Base-by-base conservation (phyloP, 2,797 vertebrate species). In the Psittacula derbiana region DNA sequence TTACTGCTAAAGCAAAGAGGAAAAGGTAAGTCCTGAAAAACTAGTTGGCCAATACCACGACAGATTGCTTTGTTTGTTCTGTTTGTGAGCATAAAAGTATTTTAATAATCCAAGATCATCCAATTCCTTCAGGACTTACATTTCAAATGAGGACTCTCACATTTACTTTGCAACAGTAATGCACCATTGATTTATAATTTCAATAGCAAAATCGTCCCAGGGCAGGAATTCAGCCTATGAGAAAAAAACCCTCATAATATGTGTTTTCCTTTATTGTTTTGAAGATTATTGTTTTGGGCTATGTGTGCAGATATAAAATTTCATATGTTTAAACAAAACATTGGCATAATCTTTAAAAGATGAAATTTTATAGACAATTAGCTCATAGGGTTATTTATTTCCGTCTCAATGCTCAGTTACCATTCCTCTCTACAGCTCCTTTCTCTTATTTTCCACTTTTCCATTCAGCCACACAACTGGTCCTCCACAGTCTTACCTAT, bases 111-210 rank as follows among this genome's bases (percentile, higher is more conserved):
- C 44, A 53, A 74, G 79, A 83, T 87, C 46, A 88, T 24, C 19
- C 25, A 65, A 20, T 61, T 86, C 72, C 75, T 88, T 69, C 72
- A 90, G 61, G 53, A 95, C 5, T 40, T 66, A 61, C n/a, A 75
- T 50, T 88, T 83, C 61, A 92, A 83, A 93, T 92, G 58, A 72
- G 43, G 36, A 58, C 23, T 86, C 44, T 86, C 40, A 10, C 20
- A 28, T 91, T 90, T 90, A 86, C 91, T 93, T 89, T 67, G 30
- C 38, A 92, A 72, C 36, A 84, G 38, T 81, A 79, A 90, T 3
- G 4, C 49, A 71, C 38, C 46, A 86, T 9, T 38, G 61, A 90
- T 86, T 88, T 88, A 67, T 90, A 72, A 88, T 74, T 93, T 74
- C 3, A 13, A 58, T n/a, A 44, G n/a, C 27, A 52, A 94, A 89